Evolutionary conservation across 2,888 invertebrate species (phyloP).

Genomic region (Drosophila neotestacea): DNA sequence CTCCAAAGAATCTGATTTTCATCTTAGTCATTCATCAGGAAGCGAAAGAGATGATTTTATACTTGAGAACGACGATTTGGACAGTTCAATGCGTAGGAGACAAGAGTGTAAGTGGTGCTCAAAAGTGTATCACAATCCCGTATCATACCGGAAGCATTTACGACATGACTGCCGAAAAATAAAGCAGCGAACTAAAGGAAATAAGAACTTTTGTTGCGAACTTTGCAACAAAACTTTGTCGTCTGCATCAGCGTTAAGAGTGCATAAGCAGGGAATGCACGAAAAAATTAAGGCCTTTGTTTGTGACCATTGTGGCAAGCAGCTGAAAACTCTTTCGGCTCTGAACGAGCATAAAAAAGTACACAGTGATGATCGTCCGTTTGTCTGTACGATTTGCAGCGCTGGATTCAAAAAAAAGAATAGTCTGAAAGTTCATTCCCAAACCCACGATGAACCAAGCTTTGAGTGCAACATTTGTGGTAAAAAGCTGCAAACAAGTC

Average conservation of each 20-base stretch:
- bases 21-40: background rate
- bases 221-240: conserved; percentile 63
- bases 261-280: conserved; percentile 80
- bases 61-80: background rate
- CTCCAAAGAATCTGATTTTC: background rate
- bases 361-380: conserved; percentile 86
- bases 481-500: conserved; percentile 84
- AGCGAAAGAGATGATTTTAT: conserved; percentile 7
- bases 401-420: conserved; percentile 83
- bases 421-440: conserved; percentile 83
- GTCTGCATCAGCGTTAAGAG: conserved; percentile 64
- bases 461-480: conserved; percentile 85
- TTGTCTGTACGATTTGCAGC: conserved; percentile 84
- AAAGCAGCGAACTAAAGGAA: conserved; percentile 26
- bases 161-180: conserved; percentile 37
- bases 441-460: conserved; percentile 84
- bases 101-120: conserved; percentile 52
- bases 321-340: conserved; percentile 85
- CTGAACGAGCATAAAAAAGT: conserved; percentile 86
- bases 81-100: conserved; percentile 45
- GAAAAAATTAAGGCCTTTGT: conserved; percentile 84
- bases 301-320: conserved; percentile 86
- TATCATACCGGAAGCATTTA: conserved; percentile 60
- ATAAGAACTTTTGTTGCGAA: conserved; percentile 47
- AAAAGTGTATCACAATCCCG: conserved; percentile 60